Base-by-base conservation (phyloP, 2,113 vertebrate species). In the Leptodactylus fuscus region DNA sequence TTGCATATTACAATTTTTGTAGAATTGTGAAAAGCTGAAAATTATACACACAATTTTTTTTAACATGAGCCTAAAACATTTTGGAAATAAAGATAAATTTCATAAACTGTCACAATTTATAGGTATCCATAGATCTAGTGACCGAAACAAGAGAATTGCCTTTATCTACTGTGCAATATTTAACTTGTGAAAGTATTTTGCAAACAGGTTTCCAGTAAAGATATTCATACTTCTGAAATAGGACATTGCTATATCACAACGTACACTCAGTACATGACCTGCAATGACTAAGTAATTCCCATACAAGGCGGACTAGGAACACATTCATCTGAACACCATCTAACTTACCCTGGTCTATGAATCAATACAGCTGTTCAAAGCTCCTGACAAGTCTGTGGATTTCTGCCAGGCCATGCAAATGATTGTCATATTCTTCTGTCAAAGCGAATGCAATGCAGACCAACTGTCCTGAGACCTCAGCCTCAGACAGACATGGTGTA, bases 341-440 rank as follows among this genome's bases (percentile, higher is more conserved):
- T 6, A 20, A 20, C 29, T 5, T 3, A 3, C 3, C 27, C 24
- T 10, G 41, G 38, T 16, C 22, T 80, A 41, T 60, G 53, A 80
- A 36, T 80, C 34, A 62, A 60, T 80, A 18, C 77, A 65, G 55
- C 78, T 81, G 55, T 46, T 46, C 78, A 62, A 16, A 20, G 38
- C 78, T 81, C 78, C 78, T 81, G 36, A 53, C 53, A 80, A 62
- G 77, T 13, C 12, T 60, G 20, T 27, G n/a, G 20, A 13, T 81
- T 65, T 55, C 55, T 44, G 55, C n/a, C 78, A 62, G 55, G 29
- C 29, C 48, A 36, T 55, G 48, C 29, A 76, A 51, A 18, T 76
- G 41, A 51, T 18, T 32, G 46, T 49, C 55, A 62, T 44, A 46
- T 65, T 16, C 15, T 65, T 24, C 34, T 80, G 22, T 80, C 53